These are phyloP conservation scores for Theristicus caerulescens DNA, from an alignment of 2,113 vertebrate species.

Conservation along the genomic window DNA sequence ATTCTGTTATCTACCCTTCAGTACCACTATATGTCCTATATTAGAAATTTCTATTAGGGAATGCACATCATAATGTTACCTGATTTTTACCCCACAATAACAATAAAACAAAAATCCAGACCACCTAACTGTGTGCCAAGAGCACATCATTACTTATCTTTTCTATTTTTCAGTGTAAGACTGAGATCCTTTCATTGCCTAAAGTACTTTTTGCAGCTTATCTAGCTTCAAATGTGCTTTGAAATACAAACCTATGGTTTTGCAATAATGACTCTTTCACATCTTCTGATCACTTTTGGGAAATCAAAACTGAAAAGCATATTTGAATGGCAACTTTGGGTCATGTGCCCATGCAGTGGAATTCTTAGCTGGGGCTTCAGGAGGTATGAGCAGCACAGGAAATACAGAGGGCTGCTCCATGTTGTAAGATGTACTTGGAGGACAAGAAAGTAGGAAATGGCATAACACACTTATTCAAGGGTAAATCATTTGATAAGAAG, in stretches of 20 bases:
- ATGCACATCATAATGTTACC: neutral
- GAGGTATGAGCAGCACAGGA: neutral
- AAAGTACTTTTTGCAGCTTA: conserved; percentile 41
- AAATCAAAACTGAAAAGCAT: conserved; percentile 22
- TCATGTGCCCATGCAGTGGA: neutral
- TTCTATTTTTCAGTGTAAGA: neutral
- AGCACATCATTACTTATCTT: conserved; percentile 20
- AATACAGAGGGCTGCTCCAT: neutral
- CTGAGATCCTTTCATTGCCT: conserved; percentile 13
- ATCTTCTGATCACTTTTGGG: conserved; percentile 33
- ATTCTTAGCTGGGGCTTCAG: neutral
- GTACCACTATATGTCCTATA: neutral
- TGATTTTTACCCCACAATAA: neutral
- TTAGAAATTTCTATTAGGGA: neutral
- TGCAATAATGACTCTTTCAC: conserved; percentile 14
- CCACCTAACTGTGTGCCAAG: neutral
- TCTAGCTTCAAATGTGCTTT: conserved; percentile 38
- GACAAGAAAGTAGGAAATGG: neutral
- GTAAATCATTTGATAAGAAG: neutral
- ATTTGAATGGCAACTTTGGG: neutral
- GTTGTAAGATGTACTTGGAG: neutral
- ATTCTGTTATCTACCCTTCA: neutral
- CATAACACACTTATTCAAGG: neutral
- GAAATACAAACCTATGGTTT: neutral
- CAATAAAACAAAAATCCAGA: conserved; percentile 1